Base-by-base conservation (phyloP, 1,140 invertebrate species). In the Ostrea denselamellosa region DNA sequence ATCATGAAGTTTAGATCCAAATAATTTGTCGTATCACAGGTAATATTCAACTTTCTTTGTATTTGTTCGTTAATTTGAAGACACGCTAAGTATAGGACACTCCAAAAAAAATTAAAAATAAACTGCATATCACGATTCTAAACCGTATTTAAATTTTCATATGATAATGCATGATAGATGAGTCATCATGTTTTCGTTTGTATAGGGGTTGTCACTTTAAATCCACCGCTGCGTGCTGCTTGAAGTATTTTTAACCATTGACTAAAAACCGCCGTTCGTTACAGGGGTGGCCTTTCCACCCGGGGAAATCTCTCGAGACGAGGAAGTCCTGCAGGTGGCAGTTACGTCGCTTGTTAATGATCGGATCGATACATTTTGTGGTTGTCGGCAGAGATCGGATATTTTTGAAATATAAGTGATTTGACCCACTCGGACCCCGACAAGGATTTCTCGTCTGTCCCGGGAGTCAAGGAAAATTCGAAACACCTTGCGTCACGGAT, bases 141-240 rank as follows among this genome's bases (percentile, higher is more conserved):
- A 12, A 77, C 22, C 2, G 8, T 28, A 28, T 34, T 77, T 77
- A 28, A 77, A 77, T 28, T 28, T 25, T 28, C 68, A 77, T 25
- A 34, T 19, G 58, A 62, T n/a, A 62, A 62, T 17, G 28, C 56
- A 17, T 62, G 56, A 44, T 44, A 44, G 12, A 77, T 77, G 68
- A 77, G 68, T 77, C 68, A 77, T 77, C 28, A 14, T 77, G 68
- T 77, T 77, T 77, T 77, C 68, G 22, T 77, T 62, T 28, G 68
- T 28, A 25, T 34, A 25, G 68, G 8, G 28, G 12, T 77, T 77
- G 68, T 77, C 68, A 77, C 14, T 28, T 34, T 77, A 62, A 62
- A n/a, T 44, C 58, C n/a, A n/a, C n/a, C 58, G 28, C 68, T 22
- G 14, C 9, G 68, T 34, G 22, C 28, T 22, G 25, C 28, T 77